Evolutionary conservation across 2,113 vertebrate species (phyloP), one percentile per base, ranked within the genome.

Genomic region (Pterocles burchelli): DNA sequence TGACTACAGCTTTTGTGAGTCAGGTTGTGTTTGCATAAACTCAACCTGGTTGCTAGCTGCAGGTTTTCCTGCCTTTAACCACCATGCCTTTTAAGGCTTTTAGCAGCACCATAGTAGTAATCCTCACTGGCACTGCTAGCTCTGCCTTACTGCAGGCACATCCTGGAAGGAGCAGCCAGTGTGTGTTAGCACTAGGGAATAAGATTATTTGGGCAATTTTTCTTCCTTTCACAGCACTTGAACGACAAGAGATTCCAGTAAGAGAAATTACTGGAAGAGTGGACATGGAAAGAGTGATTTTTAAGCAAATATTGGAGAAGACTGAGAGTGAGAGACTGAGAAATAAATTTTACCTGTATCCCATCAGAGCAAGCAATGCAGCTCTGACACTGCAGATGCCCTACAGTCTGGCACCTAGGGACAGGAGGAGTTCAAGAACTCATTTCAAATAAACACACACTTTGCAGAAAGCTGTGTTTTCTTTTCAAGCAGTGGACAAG

Each of bases 21-120:
- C 92, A 97, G 77, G 72, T 75, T 85, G 58, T 94, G 93, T 94
- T 97, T 96, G 90, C 91, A 88, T 86, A 96, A 96, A 96, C 91
- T 82, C 62, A 80, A 83, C 92, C 79, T 80, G 76, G 79, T 93
- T 96, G 95, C 93, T 96, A 97, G 76, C 92, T 77, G 55, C 72
- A 93, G 86, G 89, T 94, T 96, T 97, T 95, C 83, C 89, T 93
- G 88, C 73, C 83, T 55, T 7, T 79, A 93, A 90, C 94, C 87
- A 82, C 79, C 2, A 2, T 34, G 54, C 46, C 41, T 86, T 86
- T 82, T 85, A 90, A 85, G 55, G 67, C 67, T 87, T 95, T 87
- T 68, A 85, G 72, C 80, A 68, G 55, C 2, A 2, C 66, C 70
- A 79, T 66, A 76, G 63, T 22, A 74, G 58, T 67, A 67, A 88